Evolutionary conservation across 2,797 vertebrate genomes (phyloP).

Genomic region (Danio tinwini): DNA sequence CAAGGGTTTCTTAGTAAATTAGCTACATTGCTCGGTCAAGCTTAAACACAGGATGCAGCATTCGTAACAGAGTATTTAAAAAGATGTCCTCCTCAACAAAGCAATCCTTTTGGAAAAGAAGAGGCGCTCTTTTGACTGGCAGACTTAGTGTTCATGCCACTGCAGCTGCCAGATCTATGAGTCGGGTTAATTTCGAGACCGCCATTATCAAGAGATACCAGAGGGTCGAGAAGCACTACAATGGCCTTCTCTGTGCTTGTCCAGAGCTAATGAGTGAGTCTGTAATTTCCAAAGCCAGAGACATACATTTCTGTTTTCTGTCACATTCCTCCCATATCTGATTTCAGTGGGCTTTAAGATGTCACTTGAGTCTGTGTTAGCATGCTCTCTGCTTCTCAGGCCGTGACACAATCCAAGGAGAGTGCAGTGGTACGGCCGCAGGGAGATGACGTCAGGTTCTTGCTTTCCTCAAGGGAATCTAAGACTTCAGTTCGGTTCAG

Average conservation of each 20-base stretch:
- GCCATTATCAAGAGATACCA: slow-evolving; percentile 62
- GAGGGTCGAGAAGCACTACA: slow-evolving; percentile 50
- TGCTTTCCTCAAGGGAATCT: neutral
- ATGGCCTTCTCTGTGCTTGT: slow-evolving; percentile 47
- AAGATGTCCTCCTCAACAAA: slow-evolving; percentile 74
- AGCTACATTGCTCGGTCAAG: slow-evolving; percentile 78
- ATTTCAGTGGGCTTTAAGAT: slow-evolving; percentile 20
- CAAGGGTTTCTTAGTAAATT: slow-evolving; percentile 81
- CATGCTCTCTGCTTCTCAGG: slow-evolving; percentile 20
- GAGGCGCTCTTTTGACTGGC: neutral
- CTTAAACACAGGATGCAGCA: slow-evolving; percentile 79
- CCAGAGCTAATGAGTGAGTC: slow-evolving; percentile 52
- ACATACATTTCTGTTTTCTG: slow-evolving; percentile 49
- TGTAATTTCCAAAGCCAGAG: slow-evolving; percentile 36
- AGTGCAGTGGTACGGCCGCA: slow-evolving; percentile 4
- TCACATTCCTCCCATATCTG: slow-evolving; percentile 4
- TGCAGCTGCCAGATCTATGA: slow-evolving; percentile 63
- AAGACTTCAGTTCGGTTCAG: neutral
- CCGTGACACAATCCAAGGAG: slow-evolving; percentile 4
- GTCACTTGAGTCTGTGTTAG: slow-evolving; percentile 22
- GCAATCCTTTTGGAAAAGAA: slow-evolving; percentile 57
- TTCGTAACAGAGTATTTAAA: slow-evolving; percentile 79
- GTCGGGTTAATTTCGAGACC: slow-evolving; percentile 67
- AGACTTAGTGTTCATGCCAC: slow-evolving; percentile 18
- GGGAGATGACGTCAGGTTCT: neutral